Base-by-base conservation (phyloP, 2,797 vertebrate genomes). In the Prionace glauca region DNA sequence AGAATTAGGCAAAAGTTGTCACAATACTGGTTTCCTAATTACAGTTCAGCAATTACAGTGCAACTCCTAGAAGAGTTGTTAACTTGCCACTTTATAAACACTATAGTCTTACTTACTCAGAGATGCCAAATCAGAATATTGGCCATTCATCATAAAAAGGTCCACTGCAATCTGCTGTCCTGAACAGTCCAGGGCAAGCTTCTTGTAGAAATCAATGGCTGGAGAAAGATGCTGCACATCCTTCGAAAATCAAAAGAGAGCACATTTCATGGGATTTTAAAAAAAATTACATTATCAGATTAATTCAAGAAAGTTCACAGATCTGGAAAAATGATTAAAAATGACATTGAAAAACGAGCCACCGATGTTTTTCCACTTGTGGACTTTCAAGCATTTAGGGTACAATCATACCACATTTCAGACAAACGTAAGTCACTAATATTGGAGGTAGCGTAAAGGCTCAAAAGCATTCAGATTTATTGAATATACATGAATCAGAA, bases 121-220 rank as follows among this genome's bases (percentile, higher is more conserved):
- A 60, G 99, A 99, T 95, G 99, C 98, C 96, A 99, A 97, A 96
- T 99, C 99, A 77, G 98, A 99, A 97, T 99, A 99, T 95, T 99
- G 98, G 56, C 98, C 97, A 91, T 99, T 99, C 96, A 99, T 98
- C 97, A 99, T 98, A 96, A 99, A 99, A 96, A 99, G 97, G 96
- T 99, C 99, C 90, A 99, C 99, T 0, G 99, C 98, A 97, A 99
- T 98, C 96, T 99, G 99, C 96, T 99, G 99, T 65, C 99, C 99
- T 0, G 99, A 99, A 97, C 99, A 99, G 97, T 99, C 99, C 97
- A 99, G 98, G 67, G 99, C 99, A 97, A 99, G 97, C 96, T 99
- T 99, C 97, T 99, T 99, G 96, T 99, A 99, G 97, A 99, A 99
- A 96, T 99, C 99, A 96, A 99, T 99, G 0, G 99, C 99, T 92